A percentile compares a stretch with the other conserved stretches of the same genome.
Evolutionary conservation across 2,797 vertebrate genomes (phyloP).

Genomic region (Pelodytes ibericus): DNA sequence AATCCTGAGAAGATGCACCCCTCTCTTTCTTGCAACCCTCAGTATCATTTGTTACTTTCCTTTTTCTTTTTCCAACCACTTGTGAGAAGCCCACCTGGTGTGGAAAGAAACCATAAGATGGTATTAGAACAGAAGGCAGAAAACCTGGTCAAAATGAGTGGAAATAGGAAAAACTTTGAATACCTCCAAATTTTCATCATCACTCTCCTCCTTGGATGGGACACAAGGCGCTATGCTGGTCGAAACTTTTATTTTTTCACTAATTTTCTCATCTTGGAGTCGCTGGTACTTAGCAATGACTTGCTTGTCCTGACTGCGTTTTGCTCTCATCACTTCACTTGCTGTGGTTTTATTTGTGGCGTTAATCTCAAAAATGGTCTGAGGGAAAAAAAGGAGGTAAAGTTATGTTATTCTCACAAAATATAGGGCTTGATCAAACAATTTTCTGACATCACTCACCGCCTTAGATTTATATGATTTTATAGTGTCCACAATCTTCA

Average conservation of each 20-base stretch:
- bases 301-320: constrained; percentile 77
- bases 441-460: constrained; percentile 73
- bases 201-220: neutral
- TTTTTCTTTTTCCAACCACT: constrained; percentile 77
- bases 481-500: constrained; percentile 88
- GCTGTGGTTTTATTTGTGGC: constrained; percentile 81
- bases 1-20: constrained; percentile 61
- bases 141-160: too few species aligned
- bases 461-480: constrained; percentile 86
- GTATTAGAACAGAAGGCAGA: neutral
- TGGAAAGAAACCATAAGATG: neutral
- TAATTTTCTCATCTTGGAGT: constrained; percentile 67
- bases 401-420: neutral
- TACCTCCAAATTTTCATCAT: constrained; percentile 55
- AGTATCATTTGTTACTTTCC: neutral
- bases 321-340: constrained; percentile 88
- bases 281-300: constrained; percentile 82
- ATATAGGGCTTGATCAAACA: neutral
- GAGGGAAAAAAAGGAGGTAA: neutral
- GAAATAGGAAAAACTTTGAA: neutral
- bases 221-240: rapidly evolving
- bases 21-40: constrained; percentile 71
- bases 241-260: constrained; percentile 52
- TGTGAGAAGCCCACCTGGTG: constrained; percentile 81
- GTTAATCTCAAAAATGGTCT: constrained; percentile 98